Percentiles rank a stretch among this genome's conserved stretches.
Evolutionary conservation across 2,888 invertebrate genomes (phyloP).

Genomic region (Cybosia mesomella): DNA sequence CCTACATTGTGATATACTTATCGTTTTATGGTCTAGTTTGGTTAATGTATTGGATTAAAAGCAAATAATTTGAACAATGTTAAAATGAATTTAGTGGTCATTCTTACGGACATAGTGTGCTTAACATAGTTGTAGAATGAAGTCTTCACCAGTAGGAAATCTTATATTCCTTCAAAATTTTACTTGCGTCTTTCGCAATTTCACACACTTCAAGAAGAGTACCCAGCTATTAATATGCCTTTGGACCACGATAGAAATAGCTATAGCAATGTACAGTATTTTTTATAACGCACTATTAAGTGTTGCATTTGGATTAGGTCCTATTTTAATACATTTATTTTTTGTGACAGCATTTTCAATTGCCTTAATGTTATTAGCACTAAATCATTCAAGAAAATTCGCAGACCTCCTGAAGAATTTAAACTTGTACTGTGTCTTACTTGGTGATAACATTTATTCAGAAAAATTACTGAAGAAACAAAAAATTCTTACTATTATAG

Average conservation of each 20-base stretch:
- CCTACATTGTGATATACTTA: not conserved
- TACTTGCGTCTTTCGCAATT: conserved; percentile 50
- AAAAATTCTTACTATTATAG: conserved; percentile 8
- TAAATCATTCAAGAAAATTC: conserved; percentile 30
- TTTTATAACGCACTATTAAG: not conserved
- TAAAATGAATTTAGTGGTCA: not conserved
- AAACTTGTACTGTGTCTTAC: conserved; percentile 21
- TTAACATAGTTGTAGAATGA: conserved; percentile 24
- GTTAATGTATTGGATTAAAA: conserved; percentile 7
- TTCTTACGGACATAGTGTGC: not conserved
- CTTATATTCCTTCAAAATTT: conserved; percentile 44
- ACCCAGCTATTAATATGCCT: conserved; percentile 24
- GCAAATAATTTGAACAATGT: not conserved
- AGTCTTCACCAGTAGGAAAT: conserved; percentile 36
- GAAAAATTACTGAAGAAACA: conserved; percentile 28
- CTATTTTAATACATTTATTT: conserved; percentile 16
- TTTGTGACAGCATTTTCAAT: conserved; percentile 27
- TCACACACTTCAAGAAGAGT: conserved; percentile 25
- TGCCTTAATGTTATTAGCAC: conserved; percentile 18
- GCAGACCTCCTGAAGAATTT: conserved; percentile 31
- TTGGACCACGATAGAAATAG: conserved; percentile 30
- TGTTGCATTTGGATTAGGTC: not conserved
- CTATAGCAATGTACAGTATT: conserved; percentile 12
- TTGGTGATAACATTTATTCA: conserved; percentile 25
- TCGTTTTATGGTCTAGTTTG: not conserved